phyloP scores from a whole-genome alignment of 2,888 invertebrate species.

The Linnaemya tessellans region DNA sequence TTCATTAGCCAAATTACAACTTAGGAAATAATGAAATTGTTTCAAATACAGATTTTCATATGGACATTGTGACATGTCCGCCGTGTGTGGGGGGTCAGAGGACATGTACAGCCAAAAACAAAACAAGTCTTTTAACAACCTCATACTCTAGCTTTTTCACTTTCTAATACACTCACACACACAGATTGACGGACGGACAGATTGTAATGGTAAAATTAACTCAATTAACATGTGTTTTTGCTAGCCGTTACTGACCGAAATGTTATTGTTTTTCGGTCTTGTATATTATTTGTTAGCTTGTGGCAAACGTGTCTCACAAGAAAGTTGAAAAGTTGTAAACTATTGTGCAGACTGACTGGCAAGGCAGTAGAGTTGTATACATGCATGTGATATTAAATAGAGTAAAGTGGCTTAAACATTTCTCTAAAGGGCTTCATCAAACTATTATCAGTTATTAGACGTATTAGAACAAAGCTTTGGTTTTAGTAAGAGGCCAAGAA shows the following conservation, averaged over 20 bases:
- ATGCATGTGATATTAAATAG: not conserved
- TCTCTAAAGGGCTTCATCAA: not conserved
- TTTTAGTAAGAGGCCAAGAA: too few species aligned
- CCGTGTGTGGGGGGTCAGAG: not conserved
- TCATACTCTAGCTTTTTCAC: not conserved
- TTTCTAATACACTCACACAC: not conserved
- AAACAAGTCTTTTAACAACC: slow-evolving; percentile 38
- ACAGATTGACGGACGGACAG: not conserved
- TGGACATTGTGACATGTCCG: not conserved
- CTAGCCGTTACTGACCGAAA: slow-evolving; percentile 16
- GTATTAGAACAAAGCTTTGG: too few species aligned
- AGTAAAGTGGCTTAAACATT: not conserved
- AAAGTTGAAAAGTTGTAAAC: slow-evolving; percentile 23
- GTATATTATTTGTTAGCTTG: slow-evolving; percentile 17
- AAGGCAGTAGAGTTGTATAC: not conserved
- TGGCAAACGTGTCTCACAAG: slow-evolving; percentile 33
- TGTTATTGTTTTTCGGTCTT: slow-evolving; percentile 23
- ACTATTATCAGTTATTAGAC: too few species aligned
- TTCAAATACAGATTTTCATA: slow-evolving; percentile 4
- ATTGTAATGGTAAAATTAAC: slow-evolving; percentile 53
- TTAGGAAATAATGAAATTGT: slow-evolving; percentile 14
- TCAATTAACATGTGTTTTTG: slow-evolving; percentile 60
- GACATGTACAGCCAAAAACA: slow-evolving; percentile 5
- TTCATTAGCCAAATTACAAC: slow-evolving; percentile 34
- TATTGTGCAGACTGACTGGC: not conserved